Percentiles rank a stretch among this genome's conserved stretches.
Evolutionary conservation across 2,888 invertebrate species (phyloP).

Genomic region (Torymus tubicola): DNA sequence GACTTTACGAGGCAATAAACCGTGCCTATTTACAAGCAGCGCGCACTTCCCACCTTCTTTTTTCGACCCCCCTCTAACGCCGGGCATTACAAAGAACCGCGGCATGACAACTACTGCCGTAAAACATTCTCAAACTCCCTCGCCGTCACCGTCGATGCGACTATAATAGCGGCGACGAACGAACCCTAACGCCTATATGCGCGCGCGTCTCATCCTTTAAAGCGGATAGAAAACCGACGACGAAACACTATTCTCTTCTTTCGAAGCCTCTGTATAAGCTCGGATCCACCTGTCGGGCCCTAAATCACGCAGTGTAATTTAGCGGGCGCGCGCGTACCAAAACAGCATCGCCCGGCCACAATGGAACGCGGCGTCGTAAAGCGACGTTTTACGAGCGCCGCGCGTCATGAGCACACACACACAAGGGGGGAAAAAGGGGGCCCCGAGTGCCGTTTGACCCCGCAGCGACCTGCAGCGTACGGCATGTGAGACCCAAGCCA

Average conservation of each 20-base stretch:
- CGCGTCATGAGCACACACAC: conserved; percentile 49
- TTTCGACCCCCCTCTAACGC: too few relatives aligned
- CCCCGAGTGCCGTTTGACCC: conserved; percentile 30
- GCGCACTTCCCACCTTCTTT: conserved; percentile 3
- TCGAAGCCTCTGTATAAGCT: too few relatives aligned
- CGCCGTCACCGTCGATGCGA: too few relatives aligned
- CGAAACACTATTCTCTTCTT: too few relatives aligned
- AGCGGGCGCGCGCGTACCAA: conserved; percentile 26
- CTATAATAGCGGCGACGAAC: too few relatives aligned
- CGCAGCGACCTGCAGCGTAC: not conserved
- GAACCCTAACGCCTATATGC: too few relatives aligned
- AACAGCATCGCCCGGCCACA: conserved; percentile 10
- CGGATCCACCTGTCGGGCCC: conserved; percentile 47
- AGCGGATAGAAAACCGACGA: too few relatives aligned
- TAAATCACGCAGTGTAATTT: conserved; percentile 52
- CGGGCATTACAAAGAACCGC: too few relatives aligned
- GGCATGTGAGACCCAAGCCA: conserved; percentile 24
- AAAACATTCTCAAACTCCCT: too few relatives aligned
- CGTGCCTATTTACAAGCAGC: conserved; percentile 21
- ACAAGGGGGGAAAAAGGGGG: not conserved
- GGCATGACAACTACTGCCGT: too few relatives aligned
- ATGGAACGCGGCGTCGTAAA: conserved; percentile 28
- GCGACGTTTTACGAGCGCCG: conserved; percentile 46
- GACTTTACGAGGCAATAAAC: conserved; percentile 32
- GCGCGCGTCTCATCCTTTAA: too few relatives aligned